These are phyloP conservation scores for Apostichopus leukothele DNA, from an alignment of 53 echinoderm and acorn worm genomes.

Conservation along the genomic window DNA sequence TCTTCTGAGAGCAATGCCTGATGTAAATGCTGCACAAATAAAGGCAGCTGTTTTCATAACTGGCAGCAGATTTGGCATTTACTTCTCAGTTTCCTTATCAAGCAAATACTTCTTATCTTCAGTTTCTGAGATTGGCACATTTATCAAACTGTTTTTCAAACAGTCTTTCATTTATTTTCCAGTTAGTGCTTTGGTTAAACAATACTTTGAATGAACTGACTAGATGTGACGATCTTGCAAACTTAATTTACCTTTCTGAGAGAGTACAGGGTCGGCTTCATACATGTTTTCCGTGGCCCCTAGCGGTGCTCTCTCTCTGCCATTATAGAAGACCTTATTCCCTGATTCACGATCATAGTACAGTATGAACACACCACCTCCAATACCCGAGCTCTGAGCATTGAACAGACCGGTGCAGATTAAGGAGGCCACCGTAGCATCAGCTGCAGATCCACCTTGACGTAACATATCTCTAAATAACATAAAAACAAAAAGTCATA, in stretches of 20 bases:
- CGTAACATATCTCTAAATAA: slow-evolving; percentile 60
- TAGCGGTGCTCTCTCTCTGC: slow-evolving; percentile 69
- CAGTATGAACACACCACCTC: slow-evolving; percentile 75
- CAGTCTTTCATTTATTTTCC: too few relatives aligned
- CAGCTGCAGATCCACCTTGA: slow-evolving; percentile 68
- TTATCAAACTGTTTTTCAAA: too few relatives aligned
- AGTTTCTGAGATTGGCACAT: too few relatives aligned
- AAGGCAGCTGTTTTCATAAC: too few relatives aligned
- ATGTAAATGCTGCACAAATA: too few relatives aligned
- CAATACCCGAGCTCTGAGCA: slow-evolving; percentile 76
- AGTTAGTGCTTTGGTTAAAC: too few relatives aligned
- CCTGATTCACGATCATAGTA: slow-evolving; percentile 53
- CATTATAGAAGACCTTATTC: slow-evolving; percentile 49
- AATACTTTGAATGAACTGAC: too few relatives aligned
- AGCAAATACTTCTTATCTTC: too few relatives aligned
- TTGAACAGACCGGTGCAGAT: slow-evolving; percentile 77
- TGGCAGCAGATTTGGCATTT: too few relatives aligned
- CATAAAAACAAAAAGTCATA: neutral
- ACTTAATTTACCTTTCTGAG: slow-evolving; percentile 9
- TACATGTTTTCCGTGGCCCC: slow-evolving; percentile 71
- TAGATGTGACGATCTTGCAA: neutral
- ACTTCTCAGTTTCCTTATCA: too few relatives aligned
- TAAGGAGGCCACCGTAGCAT: slow-evolving; percentile 73
- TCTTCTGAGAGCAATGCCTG: too few relatives aligned
- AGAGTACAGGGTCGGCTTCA: slow-evolving; percentile 10